Conservation (phyloP, 2,113 vertebrate species). For the Neomonachus schauinslandi region DNA sequence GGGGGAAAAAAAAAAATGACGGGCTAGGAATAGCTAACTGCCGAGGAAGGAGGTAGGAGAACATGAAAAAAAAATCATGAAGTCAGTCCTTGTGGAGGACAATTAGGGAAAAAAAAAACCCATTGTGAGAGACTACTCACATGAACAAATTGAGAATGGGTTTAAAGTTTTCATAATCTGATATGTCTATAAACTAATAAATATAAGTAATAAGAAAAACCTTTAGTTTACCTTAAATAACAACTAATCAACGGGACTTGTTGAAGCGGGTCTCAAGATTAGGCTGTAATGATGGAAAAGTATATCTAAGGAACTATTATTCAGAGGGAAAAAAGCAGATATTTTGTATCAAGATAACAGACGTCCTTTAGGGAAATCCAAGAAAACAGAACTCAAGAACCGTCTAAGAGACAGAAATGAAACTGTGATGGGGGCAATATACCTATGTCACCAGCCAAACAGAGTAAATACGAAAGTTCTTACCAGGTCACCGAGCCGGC, state of each 20-base stretch:
- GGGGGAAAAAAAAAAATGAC: background rate
- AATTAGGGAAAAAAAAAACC: background rate
- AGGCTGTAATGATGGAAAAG: background rate
- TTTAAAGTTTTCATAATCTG: background rate
- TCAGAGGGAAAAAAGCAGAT: background rate
- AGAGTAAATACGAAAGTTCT: background rate
- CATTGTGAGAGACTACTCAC: background rate
- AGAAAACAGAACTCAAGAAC: background rate
- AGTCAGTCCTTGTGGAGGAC: background rate
- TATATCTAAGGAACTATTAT: background rate
- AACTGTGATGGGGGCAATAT: background rate
- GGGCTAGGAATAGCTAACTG: background rate
- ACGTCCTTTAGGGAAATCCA: background rate
- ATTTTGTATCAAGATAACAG: background rate
- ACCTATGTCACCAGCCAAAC: background rate
- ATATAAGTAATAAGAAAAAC: background rate
- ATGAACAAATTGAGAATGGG: background rate
- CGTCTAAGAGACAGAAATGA: background rate
- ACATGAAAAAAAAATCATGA: background rate
- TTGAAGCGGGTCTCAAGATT: background rate
- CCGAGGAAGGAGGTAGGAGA: background rate
- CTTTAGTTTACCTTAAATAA: background rate
- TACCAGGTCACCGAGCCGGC: background rate
- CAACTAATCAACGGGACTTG: background rate
- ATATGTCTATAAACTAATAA: background rate